These are phyloP conservation scores for Dryadula phaetusa DNA, from an alignment of 2,888 invertebrate species.

Conservation along the genomic window DNA sequence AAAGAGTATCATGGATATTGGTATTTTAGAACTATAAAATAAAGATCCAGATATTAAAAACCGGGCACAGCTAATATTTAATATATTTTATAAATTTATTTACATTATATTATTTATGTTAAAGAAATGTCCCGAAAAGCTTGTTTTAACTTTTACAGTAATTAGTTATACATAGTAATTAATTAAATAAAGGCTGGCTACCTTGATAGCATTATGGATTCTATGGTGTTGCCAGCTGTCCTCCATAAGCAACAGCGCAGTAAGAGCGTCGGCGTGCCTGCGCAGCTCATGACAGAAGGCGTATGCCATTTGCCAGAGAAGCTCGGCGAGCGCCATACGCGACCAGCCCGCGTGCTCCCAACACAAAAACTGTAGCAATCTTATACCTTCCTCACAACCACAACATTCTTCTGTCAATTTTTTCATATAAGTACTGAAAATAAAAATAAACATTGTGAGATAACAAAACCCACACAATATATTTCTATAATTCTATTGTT, in stretches of 20 bases:
- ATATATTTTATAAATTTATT: too few species aligned
- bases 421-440: constrained; percentile 88
- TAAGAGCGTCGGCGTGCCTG: constrained; percentile 94
- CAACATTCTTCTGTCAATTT: constrained; percentile 97
- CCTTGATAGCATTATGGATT: constrained; percentile 96
- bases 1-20: too few species aligned
- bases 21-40: too few species aligned
- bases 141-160: too few species aligned
- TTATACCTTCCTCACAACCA: constrained; percentile 95
- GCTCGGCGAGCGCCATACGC: constrained; percentile 93
- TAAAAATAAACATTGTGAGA: neutral
- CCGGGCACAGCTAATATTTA: too few species aligned
- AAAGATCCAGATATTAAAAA: too few species aligned
- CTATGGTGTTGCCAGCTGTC: constrained; percentile 98
- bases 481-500: too few species aligned
- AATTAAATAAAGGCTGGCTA: constrained; percentile 40
- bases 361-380: constrained; percentile 95
- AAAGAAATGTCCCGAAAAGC: too few species aligned
- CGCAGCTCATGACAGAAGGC: constrained; percentile 97
- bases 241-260: constrained; percentile 94
- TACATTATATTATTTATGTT: too few species aligned
- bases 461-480: neutral
- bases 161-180: too few species aligned
- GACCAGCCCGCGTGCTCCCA: constrained; percentile 99
- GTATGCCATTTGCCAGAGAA: constrained; percentile 95